Base-by-base conservation (phyloP, 2,113 vertebrate genomes). In the Oceanites oceanicus region DNA sequence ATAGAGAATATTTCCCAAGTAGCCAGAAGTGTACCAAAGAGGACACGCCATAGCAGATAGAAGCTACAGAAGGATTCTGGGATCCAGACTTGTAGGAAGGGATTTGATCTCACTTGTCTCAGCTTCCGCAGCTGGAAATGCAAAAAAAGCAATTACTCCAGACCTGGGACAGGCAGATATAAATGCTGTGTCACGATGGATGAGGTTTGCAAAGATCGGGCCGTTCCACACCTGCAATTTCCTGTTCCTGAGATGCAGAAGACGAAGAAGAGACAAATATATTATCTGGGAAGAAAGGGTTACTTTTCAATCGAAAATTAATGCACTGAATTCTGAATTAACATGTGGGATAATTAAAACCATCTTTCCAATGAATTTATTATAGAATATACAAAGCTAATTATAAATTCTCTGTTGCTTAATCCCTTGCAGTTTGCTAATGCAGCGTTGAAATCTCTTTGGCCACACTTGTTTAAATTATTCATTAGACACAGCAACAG, bases 391-490 rank as follows among this genome's bases (percentile, higher is more conserved):
- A 98, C 97, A 96, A 95, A 98, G 98, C 98, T 98, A 98, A 98
- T 98, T 98, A 98, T 97, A 98, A 98, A 98, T 98, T 97, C 98
- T 98, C 97, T 97, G 96, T 97, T 97, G 97, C 98, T 96, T 93
- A 97, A 97, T 98, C 98, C 97, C 80, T 97, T 97, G 97, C 97
- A 97, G 98, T 98, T 97, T 98, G 98, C 98, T 98, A 98, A 98
- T 98, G 97, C 91, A 90, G 98, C 96, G 96, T 97, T 98, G 98
- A 98, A 98, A 98, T 98, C 98, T 98, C 98, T 98, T 98, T 98
- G 98, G 98, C 98, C 98, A 98, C 97, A 98, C 98, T 98, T 94
- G 74, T 98, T 98, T 98, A 98, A 98, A 98, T 98, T 98, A 98
- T 98, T 98, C 98, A 98, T 97, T 97, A 97, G 98, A 97, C 98